Base-by-base conservation (phyloP, 2,113 vertebrate species). In the Mixornis gularis region DNA sequence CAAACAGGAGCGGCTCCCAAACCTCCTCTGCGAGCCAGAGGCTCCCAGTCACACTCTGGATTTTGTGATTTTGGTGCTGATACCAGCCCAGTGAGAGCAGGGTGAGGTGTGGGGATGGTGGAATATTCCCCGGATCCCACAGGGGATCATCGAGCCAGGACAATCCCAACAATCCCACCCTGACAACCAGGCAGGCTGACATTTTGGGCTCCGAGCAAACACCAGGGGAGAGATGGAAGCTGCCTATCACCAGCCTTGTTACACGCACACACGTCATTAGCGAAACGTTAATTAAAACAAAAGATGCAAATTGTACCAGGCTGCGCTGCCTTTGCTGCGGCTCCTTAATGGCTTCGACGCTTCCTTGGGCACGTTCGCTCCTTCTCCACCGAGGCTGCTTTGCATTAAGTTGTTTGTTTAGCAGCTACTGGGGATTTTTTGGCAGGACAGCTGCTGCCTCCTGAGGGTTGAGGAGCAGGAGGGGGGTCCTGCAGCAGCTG, bases 381-480 rank as follows among this genome's bases (percentile, higher is more conserved):
- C 92, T 24, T 58, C 76, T 89, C 90, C 68, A 0, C 19, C 8
- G 46, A 40, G 82, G 79, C 92, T 95, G 93, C 25, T 96, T 93
- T 14, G 64, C 94, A 95, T 96, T 95, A 95, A 85, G 70, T 14
- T 79, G 92, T 95, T 96, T 95, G 92, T 94, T 94, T 79, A 90
- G 93, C 85, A 88, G 94, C 95, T 94, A 73, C 94, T 2, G 76
- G 79, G 6, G 26, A 16, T 26, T 27, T 94, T 94, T 93, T 90
- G 92, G 90, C 90, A 95, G 93, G 93, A 46, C 71, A 30, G 55
- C 71, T 24, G 88, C 25, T 55, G 87, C 71, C 70, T 95, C 44
- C 29, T 3, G 72, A 0, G 52, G 73, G 11, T 1, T 34, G 66
- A 6, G 24, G 79, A 62, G 91, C 46, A 8, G 29, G 58, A 44